Conservation (phyloP, 2,888 invertebrate genomes). For the Abscondita cerata region DNA sequence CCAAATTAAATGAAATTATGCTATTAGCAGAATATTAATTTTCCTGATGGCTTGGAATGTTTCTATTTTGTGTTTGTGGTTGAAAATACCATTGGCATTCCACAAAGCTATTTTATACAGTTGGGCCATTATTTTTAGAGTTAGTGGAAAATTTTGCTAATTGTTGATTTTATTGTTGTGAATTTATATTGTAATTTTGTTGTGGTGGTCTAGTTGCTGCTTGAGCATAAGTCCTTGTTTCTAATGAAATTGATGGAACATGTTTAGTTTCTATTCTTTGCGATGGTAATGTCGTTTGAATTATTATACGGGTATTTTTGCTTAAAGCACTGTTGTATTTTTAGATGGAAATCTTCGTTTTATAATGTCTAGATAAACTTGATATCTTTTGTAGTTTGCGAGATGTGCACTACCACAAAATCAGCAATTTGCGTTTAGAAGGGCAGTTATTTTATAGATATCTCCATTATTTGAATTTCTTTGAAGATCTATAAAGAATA, state of each 20-base stretch:
- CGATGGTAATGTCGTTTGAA: constrained; percentile 9
- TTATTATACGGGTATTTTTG: constrained; percentile 14
- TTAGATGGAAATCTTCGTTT: constrained; percentile 2
- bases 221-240: constrained; percentile 9
- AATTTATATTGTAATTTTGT: constrained; percentile 3
- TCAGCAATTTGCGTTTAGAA: constrained; percentile 14
- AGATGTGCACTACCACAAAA: constrained; percentile 21
- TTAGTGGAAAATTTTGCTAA: no score
- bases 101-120: constrained; percentile 13
- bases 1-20: neutral
- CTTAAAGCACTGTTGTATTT: neutral
- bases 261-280: constrained; percentile 3
- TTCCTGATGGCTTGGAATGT: no score
- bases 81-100: constrained; percentile 18
- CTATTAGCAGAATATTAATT: constrained; percentile 6
- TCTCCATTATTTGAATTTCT: constrained; percentile 15
- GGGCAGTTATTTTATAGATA: constrained; percentile 12
- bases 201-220: no score
- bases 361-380: constrained; percentile 15
- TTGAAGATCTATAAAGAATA: constrained; percentile 22
- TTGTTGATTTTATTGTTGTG: no score
- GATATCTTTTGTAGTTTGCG: constrained; percentile 20
- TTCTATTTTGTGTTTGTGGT: no score
- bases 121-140: neutral
- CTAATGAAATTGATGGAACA: constrained; percentile 9